A percentile compares a stretch with the other conserved stretches of the same genome.
Conservation (phyloP, 1,140 invertebrate species). For the Cotesia glomerata region DNA sequence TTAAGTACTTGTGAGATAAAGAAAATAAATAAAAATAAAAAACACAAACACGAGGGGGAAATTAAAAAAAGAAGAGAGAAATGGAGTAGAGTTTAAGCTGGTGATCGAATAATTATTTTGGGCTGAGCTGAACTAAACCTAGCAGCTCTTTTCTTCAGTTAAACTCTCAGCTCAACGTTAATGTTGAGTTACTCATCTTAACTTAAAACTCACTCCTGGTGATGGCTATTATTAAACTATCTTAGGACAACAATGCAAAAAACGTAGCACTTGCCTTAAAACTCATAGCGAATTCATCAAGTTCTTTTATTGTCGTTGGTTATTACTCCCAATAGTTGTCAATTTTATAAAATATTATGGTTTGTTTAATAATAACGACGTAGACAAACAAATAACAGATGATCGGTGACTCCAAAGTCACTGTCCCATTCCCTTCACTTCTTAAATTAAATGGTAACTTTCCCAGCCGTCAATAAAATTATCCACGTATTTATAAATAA, state of each 20-base stretch:
- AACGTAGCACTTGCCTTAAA: conserved; percentile 32
- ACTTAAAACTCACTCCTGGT: conserved; percentile 8
- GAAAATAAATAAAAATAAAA: neutral
- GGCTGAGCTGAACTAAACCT: conserved; percentile 51
- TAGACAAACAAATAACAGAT: too few species aligned
- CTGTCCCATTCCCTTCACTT: too few species aligned
- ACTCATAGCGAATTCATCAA: conserved; percentile 29
- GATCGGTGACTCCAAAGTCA: too few species aligned
- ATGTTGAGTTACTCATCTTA: too few species aligned
- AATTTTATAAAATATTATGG: too few species aligned
- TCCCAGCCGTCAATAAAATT: too few species aligned
- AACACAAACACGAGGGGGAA: conserved; percentile 1
- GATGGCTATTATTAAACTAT: too few species aligned
- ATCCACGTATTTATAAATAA: too few species aligned
- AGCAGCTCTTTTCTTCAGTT: conserved; percentile 51
- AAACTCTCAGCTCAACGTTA: conserved; percentile 55
- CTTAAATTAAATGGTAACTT: too few species aligned
- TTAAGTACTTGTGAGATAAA: conserved; percentile 21
- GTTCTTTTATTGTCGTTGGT: neutral
- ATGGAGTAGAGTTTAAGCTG: conserved; percentile 31
- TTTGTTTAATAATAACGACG: too few species aligned
- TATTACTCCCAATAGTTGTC: too few species aligned
- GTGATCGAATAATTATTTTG: conserved; percentile 60
- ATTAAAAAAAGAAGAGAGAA: conserved; percentile 25
- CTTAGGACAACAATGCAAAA: neutral